phyloP scores from a whole-genome alignment of 1,140 invertebrate species.

The Ylistrum balloti region DNA sequence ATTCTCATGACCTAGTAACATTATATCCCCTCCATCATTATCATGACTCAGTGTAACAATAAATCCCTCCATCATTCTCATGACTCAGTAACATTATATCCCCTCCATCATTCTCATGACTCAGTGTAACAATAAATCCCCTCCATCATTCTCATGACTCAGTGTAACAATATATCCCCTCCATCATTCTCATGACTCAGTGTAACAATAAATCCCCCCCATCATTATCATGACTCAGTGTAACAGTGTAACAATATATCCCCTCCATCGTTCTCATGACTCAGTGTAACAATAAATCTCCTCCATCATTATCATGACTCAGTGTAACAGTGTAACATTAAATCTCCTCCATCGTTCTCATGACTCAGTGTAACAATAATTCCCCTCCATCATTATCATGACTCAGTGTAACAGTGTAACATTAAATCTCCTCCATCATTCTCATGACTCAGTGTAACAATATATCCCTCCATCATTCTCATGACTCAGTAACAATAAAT shows the following conservation, averaged over 20 bases:
- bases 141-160: neutral
- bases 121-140: too few species aligned
- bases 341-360: too few species aligned
- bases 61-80: neutral
- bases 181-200: neutral
- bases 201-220: neutral
- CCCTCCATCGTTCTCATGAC: neutral
- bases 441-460: neutral
- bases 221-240: too few species aligned
- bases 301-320: neutral
- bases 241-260: too few species aligned
- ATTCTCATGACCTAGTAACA: neutral
- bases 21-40: neutral
- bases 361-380: too few species aligned
- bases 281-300: neutral
- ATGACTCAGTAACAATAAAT: neutral
- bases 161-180: neutral
- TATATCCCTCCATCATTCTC: neutral
- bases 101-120: too few species aligned
- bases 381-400: neutral
- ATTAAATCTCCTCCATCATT: neutral
- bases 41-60: neutral
- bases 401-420: neutral
- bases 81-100: too few species aligned
- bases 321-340: too few species aligned